Conservation (phyloP, 1,140 invertebrate genomes). For the Scaptomyza hsui region DNA sequence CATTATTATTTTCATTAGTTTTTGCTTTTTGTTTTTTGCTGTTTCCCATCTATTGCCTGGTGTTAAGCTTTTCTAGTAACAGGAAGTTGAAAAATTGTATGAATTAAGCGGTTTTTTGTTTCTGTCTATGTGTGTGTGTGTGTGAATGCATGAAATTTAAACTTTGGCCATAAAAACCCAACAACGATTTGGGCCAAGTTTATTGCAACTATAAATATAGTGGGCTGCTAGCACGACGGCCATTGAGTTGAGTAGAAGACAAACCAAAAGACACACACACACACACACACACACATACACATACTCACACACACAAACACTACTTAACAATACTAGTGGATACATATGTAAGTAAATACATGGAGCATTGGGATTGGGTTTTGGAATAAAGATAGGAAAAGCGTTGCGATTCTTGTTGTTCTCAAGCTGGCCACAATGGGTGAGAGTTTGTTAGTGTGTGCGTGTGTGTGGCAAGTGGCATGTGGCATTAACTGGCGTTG, state of each 20-base stretch:
- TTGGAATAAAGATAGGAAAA: constrained; percentile 27
- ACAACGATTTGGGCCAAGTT: constrained; percentile 35
- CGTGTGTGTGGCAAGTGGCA: constrained; percentile 23
- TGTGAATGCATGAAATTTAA: constrained; percentile 16
- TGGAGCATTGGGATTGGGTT: constrained; percentile 23
- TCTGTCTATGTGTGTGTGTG: background rate
- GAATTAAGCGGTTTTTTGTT: constrained; percentile 11
- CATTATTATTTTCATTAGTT: background rate
- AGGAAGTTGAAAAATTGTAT: background rate
- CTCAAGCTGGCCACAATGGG: constrained; percentile 30
- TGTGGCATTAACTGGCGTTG: constrained; percentile 68
- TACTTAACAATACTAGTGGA: constrained; percentile 6
- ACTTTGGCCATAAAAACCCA: constrained; percentile 28
- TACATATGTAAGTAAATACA: constrained; percentile 23
- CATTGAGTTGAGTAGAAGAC: constrained; percentile 7
- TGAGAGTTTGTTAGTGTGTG: constrained; percentile 4
- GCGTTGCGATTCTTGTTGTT: constrained; percentile 24
- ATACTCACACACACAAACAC: constrained; percentile 1
- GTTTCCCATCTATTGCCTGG: no score
- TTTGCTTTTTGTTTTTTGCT: background rate
- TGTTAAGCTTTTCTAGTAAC: constrained; percentile 7
- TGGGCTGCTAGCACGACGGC: constrained; percentile 11
- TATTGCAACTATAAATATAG: constrained; percentile 48
- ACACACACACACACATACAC: constrained; percentile 10
- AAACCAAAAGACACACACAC: constrained; percentile 6